phyloP scores from a whole-genome alignment of 2,113 vertebrate genomes.

The Dunckerocampus dactyliophorus region DNA sequence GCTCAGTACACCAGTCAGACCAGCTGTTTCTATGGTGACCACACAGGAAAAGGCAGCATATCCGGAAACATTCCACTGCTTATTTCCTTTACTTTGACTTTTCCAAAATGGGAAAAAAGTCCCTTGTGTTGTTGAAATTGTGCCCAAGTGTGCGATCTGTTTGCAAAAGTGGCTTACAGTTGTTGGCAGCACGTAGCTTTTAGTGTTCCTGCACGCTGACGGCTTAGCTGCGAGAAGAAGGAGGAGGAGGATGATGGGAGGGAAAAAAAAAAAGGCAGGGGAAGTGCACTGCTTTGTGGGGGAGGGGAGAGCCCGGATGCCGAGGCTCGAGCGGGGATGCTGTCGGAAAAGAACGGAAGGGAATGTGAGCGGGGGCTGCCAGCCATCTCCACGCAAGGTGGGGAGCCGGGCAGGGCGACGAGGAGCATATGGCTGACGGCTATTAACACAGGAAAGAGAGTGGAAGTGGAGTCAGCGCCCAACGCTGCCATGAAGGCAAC shows the following conservation, averaged over 20 bases:
- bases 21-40: conserved; percentile 77
- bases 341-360: conserved; percentile 45
- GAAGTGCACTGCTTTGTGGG: conserved; percentile 50
- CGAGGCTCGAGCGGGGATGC: conserved; percentile 50
- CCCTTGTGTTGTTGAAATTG: conserved; percentile 33
- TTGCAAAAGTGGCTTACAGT: conserved; percentile 41
- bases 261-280: conserved; percentile 40
- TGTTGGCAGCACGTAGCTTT: conserved; percentile 33
- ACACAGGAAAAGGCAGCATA: conserved; percentile 55
- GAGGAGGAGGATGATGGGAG: conserved; percentile 43
- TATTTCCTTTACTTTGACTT: conserved; percentile 59
- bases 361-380: conserved; percentile 44
- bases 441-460: conserved; percentile 49
- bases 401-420: conserved; percentile 46
- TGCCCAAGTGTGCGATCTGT: conserved; percentile 30
- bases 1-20: conserved; percentile 31
- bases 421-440: conserved; percentile 60
- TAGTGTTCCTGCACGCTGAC: conserved; percentile 30
- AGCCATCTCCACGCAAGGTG: conserved; percentile 56
- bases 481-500: conserved; percentile 38
- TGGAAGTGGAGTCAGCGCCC: conserved; percentile 30
- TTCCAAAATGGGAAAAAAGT: conserved; percentile 40
- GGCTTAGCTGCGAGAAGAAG: conserved; percentile 33
- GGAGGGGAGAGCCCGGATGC: conserved; percentile 56
- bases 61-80: conserved; percentile 51